These are phyloP conservation scores for Coreius guichenoti DNA, from an alignment of 2,797 vertebrate species.

Conservation along the genomic window DNA sequence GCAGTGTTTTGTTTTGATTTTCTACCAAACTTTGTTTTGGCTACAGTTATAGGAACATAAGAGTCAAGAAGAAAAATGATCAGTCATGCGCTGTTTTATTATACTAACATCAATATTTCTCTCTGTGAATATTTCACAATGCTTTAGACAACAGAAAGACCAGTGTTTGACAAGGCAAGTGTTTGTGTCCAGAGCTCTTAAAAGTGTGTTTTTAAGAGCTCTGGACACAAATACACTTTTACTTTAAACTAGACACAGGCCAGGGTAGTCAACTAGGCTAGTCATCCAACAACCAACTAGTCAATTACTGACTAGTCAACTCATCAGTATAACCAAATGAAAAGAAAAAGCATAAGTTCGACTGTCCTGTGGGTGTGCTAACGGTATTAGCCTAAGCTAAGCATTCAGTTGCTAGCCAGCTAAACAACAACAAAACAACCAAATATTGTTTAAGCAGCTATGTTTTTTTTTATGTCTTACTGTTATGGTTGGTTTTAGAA, in stretches of 20 bases:
- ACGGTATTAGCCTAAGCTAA: conserved; percentile 1
- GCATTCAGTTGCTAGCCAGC: neutral
- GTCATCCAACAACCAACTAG: neutral
- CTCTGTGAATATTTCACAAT: neutral
- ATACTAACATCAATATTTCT: neutral
- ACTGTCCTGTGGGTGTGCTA: neutral
- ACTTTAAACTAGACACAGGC: neutral
- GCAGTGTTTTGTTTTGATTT: conserved; percentile 9
- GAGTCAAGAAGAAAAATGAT: neutral
- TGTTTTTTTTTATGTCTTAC: neutral
- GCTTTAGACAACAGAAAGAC: neutral
- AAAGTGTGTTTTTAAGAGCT: too few relatives aligned
- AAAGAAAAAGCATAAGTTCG: neutral
- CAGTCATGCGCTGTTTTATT: neutral
- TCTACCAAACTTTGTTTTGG: conserved; percentile 10
- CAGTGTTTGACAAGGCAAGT: neutral
- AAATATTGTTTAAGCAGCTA: neutral
- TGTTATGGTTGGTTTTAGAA: neutral
- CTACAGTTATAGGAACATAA: conserved; percentile 8
- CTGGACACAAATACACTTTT: too few relatives aligned
- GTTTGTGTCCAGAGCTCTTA: neutral
- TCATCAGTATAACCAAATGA: neutral
- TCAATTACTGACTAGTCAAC: neutral
- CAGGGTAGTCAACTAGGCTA: neutral
- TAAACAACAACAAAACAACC: conserved; percentile 4